Base-by-base conservation (phyloP, 2,113 vertebrate genomes). In the Aphyosemion australe region DNA sequence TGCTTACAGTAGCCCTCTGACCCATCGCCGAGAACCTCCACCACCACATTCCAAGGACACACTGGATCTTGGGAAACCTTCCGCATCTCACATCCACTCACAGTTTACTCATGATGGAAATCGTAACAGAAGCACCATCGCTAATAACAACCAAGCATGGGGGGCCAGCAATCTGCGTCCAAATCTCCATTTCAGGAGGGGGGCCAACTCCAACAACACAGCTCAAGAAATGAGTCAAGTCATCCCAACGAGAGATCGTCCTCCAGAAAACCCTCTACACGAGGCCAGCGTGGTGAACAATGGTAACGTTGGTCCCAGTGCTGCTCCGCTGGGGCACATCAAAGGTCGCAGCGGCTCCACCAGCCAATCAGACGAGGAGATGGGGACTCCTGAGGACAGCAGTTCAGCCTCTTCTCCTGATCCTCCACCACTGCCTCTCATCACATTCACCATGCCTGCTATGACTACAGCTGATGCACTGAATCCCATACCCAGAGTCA, bases 301-400 rank as follows among this genome's bases (percentile, higher is more conserved):
- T 16, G 32, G 76, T 19, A 90, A 92, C 78, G 63, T 88, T 26
- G 45, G 13, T 4, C 54, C 70, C 2, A 16, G 57, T 54, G 14
- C 37, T 7, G 1, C 32, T 59, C 65, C 50, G 8, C 57, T 6
- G 0, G 41, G 58, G 54, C 50, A 34, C 57, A 42, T 64, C 57
- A 84, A 70, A 57, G 56, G 61, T 18, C 78, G 41, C 5, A 65
- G 75, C 15, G 83, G 63, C 48, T 88, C 84, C 41, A 74, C 69
- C 45, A 90, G 90, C 81, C 86, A 91, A 50, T 93, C 92, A 13
- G 92, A 93, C 3, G 91, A 93, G 70, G 92, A 93, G 78, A 93
- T 93, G 92, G 86, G 75, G 34, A 91, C 92, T 9, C 88, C 92
- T 20, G 92, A 92, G 55, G 87, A 88, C 32, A 66, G 74, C 41